Base-by-base conservation (phyloP, 1,140 invertebrate species). In the Drosophila malerkotliana region DNA sequence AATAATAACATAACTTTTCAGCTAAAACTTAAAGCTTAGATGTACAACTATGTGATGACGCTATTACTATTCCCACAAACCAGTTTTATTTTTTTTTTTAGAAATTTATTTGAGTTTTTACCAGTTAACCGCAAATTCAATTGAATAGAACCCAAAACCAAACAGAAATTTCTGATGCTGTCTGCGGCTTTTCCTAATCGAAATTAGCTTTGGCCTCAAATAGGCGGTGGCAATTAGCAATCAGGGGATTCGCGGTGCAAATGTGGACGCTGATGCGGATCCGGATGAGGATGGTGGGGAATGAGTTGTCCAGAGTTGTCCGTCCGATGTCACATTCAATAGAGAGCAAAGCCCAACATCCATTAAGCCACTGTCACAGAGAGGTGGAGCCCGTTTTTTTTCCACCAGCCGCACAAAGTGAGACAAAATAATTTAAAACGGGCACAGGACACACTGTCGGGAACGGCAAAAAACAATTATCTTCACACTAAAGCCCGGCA, bases 381-480 rank as follows among this genome's bases (percentile, higher is more conserved):
- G 51, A 7, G 28, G 44, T 9, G 26, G 12, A 48, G 41, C 53
- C 21, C 26, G 15, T 47, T 59, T 76, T 68, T 68, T 63, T 73
- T 49, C 47, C 48, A 52, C 34, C 30, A 28, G 37, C 49, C 21
- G 47, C 67, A 71, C 75, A 66, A 63, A 64, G 64, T 54, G 63
- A 75, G 71, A 71, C 56, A 77, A 80, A 77, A 82, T 81, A 85
- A 82, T 82, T 82, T 72, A 77, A 76, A 68, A 75, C 72, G 72
- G 51, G 30, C 58, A 61, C 45, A 67, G 55, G 66, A 52, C 63
- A 71, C 28, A 48, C 58, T 53, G 72, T 39, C 34, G 28, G 32
- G 34, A 59, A 28, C 34, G 55, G 56, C 62, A 72, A 85, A 76
- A 85, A 85, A 88, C 82, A 85, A 85, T 85, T 85, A 85, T 81